Conservation (phyloP, 2,113 vertebrate genomes). For the Odobenus rosmarus region DNA sequence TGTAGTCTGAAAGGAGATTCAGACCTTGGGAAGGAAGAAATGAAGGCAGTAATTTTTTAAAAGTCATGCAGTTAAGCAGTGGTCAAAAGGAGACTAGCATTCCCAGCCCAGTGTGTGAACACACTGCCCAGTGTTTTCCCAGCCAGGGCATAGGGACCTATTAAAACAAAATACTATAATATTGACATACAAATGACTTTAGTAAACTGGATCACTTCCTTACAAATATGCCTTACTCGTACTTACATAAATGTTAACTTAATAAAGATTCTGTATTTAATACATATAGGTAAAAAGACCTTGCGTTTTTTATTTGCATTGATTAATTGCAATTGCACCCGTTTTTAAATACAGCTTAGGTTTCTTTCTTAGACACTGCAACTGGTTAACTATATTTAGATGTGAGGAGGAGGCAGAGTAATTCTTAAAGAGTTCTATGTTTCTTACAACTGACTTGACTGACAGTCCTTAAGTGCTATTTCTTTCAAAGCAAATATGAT, state of each 20-base stretch:
- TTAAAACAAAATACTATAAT: neutral
- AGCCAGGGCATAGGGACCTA: neutral
- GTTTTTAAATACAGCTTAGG: slow-evolving; percentile 70
- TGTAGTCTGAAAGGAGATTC: neutral
- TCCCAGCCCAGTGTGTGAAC: neutral
- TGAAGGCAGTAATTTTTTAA: neutral
- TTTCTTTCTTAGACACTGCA: slow-evolving; percentile 77
- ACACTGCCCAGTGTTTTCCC: neutral
- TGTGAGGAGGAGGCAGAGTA: slow-evolving; percentile 82
- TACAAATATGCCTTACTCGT: neutral
- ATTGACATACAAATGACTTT: neutral
- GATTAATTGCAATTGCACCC: slow-evolving; percentile 81
- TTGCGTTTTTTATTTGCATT: slow-evolving; percentile 77
- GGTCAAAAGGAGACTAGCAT: neutral
- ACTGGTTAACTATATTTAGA: slow-evolving; percentile 85
- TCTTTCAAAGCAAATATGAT: slow-evolving; percentile 84
- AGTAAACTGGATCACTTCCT: neutral
- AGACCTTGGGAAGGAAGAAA: neutral
- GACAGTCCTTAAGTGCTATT: slow-evolving; percentile 83
- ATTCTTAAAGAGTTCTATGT: slow-evolving; percentile 83
- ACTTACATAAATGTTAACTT: neutral
- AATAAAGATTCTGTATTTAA: slow-evolving; percentile 31
- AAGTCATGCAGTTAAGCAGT: neutral
- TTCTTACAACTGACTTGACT: slow-evolving; percentile 85
- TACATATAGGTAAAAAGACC: neutral